Conservation (phyloP, 64 coral and sea anemone genomes). For the Trachythela sp. region DNA sequence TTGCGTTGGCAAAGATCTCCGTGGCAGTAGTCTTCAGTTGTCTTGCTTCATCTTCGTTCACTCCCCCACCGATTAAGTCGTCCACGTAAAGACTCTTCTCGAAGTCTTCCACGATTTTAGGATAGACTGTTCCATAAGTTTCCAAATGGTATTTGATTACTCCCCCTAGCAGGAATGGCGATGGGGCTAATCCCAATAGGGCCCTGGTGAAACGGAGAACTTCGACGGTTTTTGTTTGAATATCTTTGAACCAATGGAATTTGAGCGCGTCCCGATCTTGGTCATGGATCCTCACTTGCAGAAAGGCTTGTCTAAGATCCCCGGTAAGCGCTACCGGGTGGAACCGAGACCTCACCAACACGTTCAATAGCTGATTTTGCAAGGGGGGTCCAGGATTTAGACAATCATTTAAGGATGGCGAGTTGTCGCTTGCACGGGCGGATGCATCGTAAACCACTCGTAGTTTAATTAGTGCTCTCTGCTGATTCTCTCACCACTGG, state of each 20-base stretch:
- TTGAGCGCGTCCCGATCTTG: neutral
- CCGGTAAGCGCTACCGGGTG: conserved; percentile 37
- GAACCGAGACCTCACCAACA: conserved; percentile 18
- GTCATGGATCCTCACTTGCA: neutral
- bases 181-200: neutral
- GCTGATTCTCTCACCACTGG: conserved; percentile 42
- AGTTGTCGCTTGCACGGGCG: neutral
- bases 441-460: conserved; percentile 51
- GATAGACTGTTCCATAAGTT: neutral
- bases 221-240: conserved; percentile 1
- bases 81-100: neutral
- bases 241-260: neutral
- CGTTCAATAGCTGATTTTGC: conserved; percentile 37
- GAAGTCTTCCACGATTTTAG: neutral
- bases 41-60: neutral
- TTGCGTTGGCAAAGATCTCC: neutral
- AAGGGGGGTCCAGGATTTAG: conserved; percentile 49
- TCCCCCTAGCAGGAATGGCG: conserved; percentile 11
- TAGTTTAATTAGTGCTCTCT: conserved; percentile 32
- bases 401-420: conserved; percentile 54
- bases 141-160: neutral
- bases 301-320: conserved; percentile 29
- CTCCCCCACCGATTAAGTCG: neutral
- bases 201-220: neutral
- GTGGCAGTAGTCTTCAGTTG: neutral